Evolutionary conservation across 2,113 vertebrate species (phyloP).

Genomic region (Sinocyclocheilus grahami): DNA sequence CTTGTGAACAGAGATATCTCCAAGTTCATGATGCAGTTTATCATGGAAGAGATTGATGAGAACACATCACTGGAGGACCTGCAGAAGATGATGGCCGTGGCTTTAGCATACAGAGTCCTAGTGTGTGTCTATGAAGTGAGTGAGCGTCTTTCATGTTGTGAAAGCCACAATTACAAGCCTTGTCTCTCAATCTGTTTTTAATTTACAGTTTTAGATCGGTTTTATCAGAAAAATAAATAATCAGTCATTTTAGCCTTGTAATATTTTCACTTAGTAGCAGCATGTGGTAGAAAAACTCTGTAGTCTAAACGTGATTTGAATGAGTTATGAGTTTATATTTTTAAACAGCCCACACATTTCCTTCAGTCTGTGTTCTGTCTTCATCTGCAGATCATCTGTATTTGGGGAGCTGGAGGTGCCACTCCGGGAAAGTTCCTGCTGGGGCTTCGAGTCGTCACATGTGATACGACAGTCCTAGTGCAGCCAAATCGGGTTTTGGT

Average conservation of each 20-base stretch:
- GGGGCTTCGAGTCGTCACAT: slow-evolving; percentile 89
- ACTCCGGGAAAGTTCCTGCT: slow-evolving; percentile 96
- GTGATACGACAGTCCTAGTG: slow-evolving; percentile 88
- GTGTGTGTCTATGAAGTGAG: slow-evolving; percentile 94
- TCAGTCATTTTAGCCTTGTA: too few species aligned
- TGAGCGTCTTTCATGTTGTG: background rate
- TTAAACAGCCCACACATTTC: background rate
- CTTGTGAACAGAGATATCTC: slow-evolving; percentile 86
- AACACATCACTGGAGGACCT: slow-evolving; percentile 95
- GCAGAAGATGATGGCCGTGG: slow-evolving; percentile 96
- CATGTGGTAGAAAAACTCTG: background rate
- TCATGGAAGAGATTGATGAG: slow-evolving; percentile 97
- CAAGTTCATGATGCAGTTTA: slow-evolving; percentile 93
- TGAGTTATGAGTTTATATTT: background rate
- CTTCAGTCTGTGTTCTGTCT: background rate
- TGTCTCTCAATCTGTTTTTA: background rate
- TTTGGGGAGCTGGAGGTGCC: slow-evolving; percentile 94
- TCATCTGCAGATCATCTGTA: slow-evolving; percentile 87
- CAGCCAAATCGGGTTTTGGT: slow-evolving; percentile 90
- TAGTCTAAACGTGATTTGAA: background rate
- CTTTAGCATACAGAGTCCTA: slow-evolving; percentile 91
- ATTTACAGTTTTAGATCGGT: background rate
- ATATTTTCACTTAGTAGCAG: background rate
- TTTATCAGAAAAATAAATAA: too few species aligned
- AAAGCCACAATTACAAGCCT: background rate